Evolutionary conservation across 1,140 invertebrate genomes (phyloP).

Genomic region (Babylonia areolata): DNA sequence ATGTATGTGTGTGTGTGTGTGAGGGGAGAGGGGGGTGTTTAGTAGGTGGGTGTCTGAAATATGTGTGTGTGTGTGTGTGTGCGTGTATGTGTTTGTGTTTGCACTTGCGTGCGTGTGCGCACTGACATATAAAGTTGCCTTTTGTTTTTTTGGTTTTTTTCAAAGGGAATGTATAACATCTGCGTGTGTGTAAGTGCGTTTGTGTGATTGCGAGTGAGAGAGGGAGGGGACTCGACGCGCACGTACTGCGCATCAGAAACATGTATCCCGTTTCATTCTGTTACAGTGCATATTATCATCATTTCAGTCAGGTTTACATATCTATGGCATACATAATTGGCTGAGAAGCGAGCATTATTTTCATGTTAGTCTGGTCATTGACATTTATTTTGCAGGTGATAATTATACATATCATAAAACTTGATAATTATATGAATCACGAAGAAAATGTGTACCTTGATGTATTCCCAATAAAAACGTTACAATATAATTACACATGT

Average conservation of each 20-base stretch:
- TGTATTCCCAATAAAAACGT: not conserved
- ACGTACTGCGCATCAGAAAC: not conserved
- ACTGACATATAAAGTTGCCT: no score
- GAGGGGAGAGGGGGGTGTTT: not conserved
- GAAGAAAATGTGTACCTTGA: not conserved
- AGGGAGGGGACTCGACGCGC: not conserved
- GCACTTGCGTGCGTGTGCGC: not conserved
- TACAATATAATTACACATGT: not conserved
- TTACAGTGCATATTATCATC: no score
- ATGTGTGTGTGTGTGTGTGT: not conserved
- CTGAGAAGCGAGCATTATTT: not conserved
- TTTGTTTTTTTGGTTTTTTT: no score
- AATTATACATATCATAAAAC: not conserved
- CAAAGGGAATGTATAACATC: no score
- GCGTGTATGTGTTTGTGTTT: not conserved
- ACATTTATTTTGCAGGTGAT: not conserved
- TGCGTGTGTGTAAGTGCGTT: slow-evolving; percentile 6
- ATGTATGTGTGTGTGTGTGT: slow-evolving; percentile 17
- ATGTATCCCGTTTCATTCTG: not conserved
- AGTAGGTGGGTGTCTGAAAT: not conserved
- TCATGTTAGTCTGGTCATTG: slow-evolving; percentile 22
- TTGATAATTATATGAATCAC: not conserved
- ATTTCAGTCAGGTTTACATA: no score
- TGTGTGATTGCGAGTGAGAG: not conserved
- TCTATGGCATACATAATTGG: not conserved